Base-by-base conservation (phyloP, 2,888 invertebrate species). In the Electrophaes corylata region DNA sequence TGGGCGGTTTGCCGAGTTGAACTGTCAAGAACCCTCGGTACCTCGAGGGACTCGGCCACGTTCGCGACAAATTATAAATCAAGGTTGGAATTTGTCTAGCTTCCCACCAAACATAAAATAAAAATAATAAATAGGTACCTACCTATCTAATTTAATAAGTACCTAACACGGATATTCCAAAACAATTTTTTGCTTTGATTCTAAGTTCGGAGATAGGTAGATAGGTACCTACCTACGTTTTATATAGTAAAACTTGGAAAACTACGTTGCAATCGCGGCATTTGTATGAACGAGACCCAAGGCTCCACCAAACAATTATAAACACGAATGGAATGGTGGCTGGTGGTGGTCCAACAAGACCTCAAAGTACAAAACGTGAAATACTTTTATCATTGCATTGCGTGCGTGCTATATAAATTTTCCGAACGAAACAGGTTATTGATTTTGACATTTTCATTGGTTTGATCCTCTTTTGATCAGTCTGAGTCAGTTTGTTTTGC, bases 1-100 rank as follows among this genome's bases (percentile, higher is more conserved):
- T 68, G 85, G 89, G 23, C 80, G 91, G 35, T 89, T 90, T 65
- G 84, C 88, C 3, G 91, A 91, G 64, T 72, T 86, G 54, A 90
- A 88, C 64, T 88, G 86, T 65, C 90, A 88, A 64, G 87, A 89
- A 53, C 76, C 85, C 0, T 49, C 76, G 29, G 60, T 78, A 70
- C 78, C 78, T 31, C 76, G 84, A 16, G 73, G 76, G 12, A 79
- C 77, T 18, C 76, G 85, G 11, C 67, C 76, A 54, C 76, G 86
- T 26, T 59, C 73, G 11, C 73, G 83, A 52, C 80, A 78, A 29
- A 62, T 75, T 52, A 67, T 54, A 14, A 54, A 71, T 62, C 85
- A 82, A 83, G 89, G 88, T 87, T 58, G 45, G 41, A 39, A 37
- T 41, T 20, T 43, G 23, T 23, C 33, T 37, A 33, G 44, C 39